Base-by-base conservation (phyloP, 1,140 invertebrate species). In the Chironomus tepperi region DNA sequence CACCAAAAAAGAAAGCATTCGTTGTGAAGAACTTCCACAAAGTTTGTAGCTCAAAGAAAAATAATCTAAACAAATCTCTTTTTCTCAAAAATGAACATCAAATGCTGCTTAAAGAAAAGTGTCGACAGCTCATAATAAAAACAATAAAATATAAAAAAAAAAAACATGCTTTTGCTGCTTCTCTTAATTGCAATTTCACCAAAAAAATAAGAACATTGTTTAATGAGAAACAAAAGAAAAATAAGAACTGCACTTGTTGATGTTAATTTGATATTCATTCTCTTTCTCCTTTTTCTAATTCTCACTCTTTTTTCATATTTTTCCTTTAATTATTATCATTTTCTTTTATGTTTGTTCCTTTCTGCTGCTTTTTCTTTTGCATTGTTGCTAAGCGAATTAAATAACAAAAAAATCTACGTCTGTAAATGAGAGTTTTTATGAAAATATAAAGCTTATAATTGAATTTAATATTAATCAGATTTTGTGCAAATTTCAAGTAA, bases 401-500 rank as follows among this genome's bases (percentile, higher is more conserved):
- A 47, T 57, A 12, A 57, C 1, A 57, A 57, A 57, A 57, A 34
- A 34, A 34, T 2, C 24, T 34, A 34, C 24, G 24, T 34, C 24
- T 34, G 24, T 34, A 34, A 34, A 34, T 34, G 24, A 34, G 24
- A 34, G 24, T 34, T 34, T 34, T 34, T 34, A 34, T 34, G 24
- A 34, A 34, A 1, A 34, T 2, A 34, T 2, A 34, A 34, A 34
- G 24, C 24, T 34, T 34, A 2, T 34, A 34, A 34, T 34, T 34
- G 24, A 34, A 34, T 34, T 34, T 34, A 70, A 73, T 70, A 19
- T 21, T 16, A 43, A 21, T 10, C 21, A 72, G 42, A 34, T 7
- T 42, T 43, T n/a, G n/a, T n/a, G 16, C 19, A 12, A 42, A 64
- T 73, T 73, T 72, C 24, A 75, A 73, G 73, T 74, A 76, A 19